Evolutionary conservation across 2,113 vertebrate species (phyloP).

Genomic region (Podocnemis expansa): DNA sequence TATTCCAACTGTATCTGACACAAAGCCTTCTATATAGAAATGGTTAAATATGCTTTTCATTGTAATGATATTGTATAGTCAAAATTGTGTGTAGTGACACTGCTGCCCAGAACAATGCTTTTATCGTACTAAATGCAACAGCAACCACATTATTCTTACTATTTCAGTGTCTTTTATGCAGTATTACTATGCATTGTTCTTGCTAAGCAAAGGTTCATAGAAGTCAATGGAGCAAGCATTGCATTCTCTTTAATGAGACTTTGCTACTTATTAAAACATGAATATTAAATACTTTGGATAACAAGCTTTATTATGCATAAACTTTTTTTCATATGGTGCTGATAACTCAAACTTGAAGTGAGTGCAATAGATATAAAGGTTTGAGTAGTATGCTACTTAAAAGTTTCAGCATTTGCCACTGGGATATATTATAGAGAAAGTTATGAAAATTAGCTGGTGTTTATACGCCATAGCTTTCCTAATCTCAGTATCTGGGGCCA

Average conservation of each 20-base stretch:
- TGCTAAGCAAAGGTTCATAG: not conserved
- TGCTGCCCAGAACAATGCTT: not conserved
- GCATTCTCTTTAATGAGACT: not conserved
- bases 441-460: accelerated
- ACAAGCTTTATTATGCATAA: conserved; percentile 27
- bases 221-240: conserved; percentile 31
- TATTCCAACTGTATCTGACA: accelerated
- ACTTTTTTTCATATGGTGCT: conserved; percentile 1
- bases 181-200: not conserved
- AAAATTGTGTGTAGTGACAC: not conserved
- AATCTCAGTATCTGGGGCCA: accelerated
- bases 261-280: conserved; percentile 36
- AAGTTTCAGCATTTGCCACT: accelerated
- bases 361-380: not conserved
- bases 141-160: not conserved
- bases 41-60: not conserved
- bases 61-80: accelerated
- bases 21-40: not conserved
- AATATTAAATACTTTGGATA: conserved; percentile 33
- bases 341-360: not conserved
- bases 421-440: not conserved
- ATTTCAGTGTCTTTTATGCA: accelerated
- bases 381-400: not conserved
- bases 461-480: not conserved
- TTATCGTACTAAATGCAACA: not conserved